These are phyloP conservation scores for Cryptomyrus ogoouensis DNA, from an alignment of 2,113 vertebrate genomes.

Conservation along the genomic window DNA sequence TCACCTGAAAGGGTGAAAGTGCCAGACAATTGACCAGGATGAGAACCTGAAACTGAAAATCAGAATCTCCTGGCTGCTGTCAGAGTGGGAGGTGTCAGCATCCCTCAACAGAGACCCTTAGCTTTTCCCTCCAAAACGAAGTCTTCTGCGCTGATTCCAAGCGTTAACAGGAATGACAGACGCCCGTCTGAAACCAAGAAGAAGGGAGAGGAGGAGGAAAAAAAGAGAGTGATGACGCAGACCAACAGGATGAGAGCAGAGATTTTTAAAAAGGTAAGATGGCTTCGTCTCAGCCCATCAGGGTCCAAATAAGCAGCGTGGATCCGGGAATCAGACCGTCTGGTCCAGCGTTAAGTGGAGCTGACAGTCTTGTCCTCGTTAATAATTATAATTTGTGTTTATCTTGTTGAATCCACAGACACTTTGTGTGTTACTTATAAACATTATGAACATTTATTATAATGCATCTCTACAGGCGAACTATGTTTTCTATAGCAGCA, in stretches of 20 bases:
- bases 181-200: constrained; percentile 68
- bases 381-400: background rate
- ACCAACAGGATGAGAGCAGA: constrained; percentile 74
- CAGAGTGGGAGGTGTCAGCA: background rate
- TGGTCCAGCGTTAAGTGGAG: background rate
- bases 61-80: background rate
- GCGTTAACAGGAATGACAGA: constrained; percentile 63
- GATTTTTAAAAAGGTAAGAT: constrained; percentile 80
- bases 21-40: background rate
- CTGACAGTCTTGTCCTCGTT: background rate
- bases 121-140: background rate
- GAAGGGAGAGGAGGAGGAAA: constrained; percentile 78
- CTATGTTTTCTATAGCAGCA: background rate
- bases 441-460: background rate
- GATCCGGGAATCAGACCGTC: no score
- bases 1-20: background rate
- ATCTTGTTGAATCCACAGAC: background rate
- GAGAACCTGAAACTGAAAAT: background rate
- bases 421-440: background rate
- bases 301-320: background rate
- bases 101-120: background rate
- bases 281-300: background rate
- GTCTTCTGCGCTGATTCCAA: constrained; percentile 26
- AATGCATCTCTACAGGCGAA: background rate
- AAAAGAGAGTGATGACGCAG: constrained; percentile 63